Percentiles rank a stretch among this genome's conserved stretches.
These are phyloP conservation scores for Ephestia elutella DNA, from an alignment of 1,140 invertebrate genomes.

Conservation along the genomic window DNA sequence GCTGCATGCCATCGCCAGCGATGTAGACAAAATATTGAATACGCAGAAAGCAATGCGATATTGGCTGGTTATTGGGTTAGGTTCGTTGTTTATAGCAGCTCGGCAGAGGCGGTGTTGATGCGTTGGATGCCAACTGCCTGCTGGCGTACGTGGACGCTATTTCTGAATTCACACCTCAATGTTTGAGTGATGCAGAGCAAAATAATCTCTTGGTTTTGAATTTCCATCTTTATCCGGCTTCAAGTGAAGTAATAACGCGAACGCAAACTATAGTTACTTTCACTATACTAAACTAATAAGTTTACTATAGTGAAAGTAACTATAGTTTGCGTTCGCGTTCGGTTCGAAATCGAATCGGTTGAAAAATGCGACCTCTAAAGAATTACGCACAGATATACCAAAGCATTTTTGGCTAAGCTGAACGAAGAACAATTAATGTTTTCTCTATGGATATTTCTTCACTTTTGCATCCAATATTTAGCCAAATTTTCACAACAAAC, in stretches of 20 bases:
- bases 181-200: not conserved
- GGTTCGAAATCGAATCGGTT: too few relatives aligned
- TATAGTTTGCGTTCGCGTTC: too few relatives aligned
- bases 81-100: constrained; percentile 63
- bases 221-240: too few relatives aligned
- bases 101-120: constrained; percentile 62
- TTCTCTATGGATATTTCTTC: too few relatives aligned
- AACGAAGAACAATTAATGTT: too few relatives aligned
- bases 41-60: constrained; percentile 69
- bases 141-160: constrained; percentile 29
- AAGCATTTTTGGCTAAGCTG: too few relatives aligned
- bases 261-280: too few relatives aligned
- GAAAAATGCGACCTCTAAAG: too few relatives aligned
- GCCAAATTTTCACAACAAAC: constrained; percentile 5
- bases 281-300: too few relatives aligned
- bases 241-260: too few relatives aligned
- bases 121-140: constrained; percentile 55
- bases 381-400: too few relatives aligned
- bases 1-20: constrained; percentile 57
- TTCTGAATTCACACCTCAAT: constrained; percentile 12
- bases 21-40: constrained; percentile 73
- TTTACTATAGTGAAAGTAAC: too few relatives aligned
- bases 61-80: constrained; percentile 68
- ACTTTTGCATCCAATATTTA: not conserved
- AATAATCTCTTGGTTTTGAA: not conserved